Evolutionary conservation across 2,113 vertebrate species (phyloP), one percentile per base, ranked within the genome.

Genomic region (Saguinus midas): DNA sequence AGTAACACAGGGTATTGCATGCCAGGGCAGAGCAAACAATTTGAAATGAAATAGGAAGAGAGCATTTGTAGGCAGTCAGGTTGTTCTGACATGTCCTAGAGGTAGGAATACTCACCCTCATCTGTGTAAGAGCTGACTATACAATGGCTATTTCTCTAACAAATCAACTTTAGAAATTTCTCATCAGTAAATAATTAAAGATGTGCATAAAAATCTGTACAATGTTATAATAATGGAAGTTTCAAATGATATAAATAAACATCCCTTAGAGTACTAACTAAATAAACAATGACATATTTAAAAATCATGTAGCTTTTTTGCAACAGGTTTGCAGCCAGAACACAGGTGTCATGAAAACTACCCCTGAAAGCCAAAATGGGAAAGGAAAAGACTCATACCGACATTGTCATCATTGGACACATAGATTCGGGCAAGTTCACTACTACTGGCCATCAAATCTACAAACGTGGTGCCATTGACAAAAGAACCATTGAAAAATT

Each of bases 1-100:
- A 14, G 10, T 23, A 35, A 3, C 6, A 11, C 8, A 29, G 40
- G 29, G 11, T 3, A 58, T 10, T 5, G 0, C 35, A 32, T 45
- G 58, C 23, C 79, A 55, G 70, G 57, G 21, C 45, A 80, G 64
- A 75, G 18, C 8, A 45, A 88, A 57, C 8, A 18, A 3, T 32
- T 18, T 45, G n/a, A 37, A 58, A 61, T 20, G 12, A 27, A 68
- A 7, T 6, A 13, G 37, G 10, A 29, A 16, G 32, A 35, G 27
- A 25, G 32, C 5, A 17, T 13, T 32, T 40, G 61, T 14, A n/a
- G 20, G n/a, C 6, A 23, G 75, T 35, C 88, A 16, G 29, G 6
- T 6, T 32, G 35, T 37, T 45, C 72, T 16, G 8, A 11, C 13
- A 10, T 0, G 10, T 20, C 35, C 61, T 43, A 25, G 52, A 37